Evolutionary conservation across 2,797 vertebrate species (phyloP), one percentile per base, ranked within the genome.

Genomic region (Diceros bicornis): DNA sequence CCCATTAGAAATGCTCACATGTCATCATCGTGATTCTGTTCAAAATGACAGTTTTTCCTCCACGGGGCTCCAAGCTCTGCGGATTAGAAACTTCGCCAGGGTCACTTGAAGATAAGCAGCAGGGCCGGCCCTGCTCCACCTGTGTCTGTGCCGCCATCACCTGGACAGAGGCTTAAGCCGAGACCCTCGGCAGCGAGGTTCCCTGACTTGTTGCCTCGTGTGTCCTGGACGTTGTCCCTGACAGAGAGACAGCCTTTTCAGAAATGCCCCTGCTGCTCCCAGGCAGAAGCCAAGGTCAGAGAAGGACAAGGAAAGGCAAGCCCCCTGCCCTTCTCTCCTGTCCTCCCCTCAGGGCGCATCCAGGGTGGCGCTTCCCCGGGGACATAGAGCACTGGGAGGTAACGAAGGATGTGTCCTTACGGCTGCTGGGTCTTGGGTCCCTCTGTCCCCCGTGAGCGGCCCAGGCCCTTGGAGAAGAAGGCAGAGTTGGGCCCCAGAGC

Each of bases 351-450:
- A 3, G 4, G 71, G 82, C n/a, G 16, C 50, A 25, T 32, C 16
- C 7, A 13, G 74, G 6, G 18, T 6, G n/a, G 18, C 0, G 11
- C 23, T 44, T 81, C 20, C 34, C 82, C 71, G 8, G 74, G 52
- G 44, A 59, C 6, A 1, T 2, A 25, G n/a, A n/a, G 57, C 16
- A 13, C 16, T 37, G 8, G 44, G 44, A 13, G 62, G 2, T 4
- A 1, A 12, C 1, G 1, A 68, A 62, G n/a, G 61, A 11, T 44
- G 21, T 52, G 47, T 47, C 34, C 0, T 0, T 7, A 23, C 2
- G 13, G 18, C 55, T 50, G 10, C 47, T 16, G 83, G 37, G 9
- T 69, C 57, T 27, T 34, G 47, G 50, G 44, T 47, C 52, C 52
- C 37, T 77, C 29, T 59, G 69, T 57, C 23, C n/a, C 55, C 44